A percentile compares a stretch with the other conserved stretches of the same genome.
Conservation (phyloP, 2,888 invertebrate genomes). For the Troides helena region DNA sequence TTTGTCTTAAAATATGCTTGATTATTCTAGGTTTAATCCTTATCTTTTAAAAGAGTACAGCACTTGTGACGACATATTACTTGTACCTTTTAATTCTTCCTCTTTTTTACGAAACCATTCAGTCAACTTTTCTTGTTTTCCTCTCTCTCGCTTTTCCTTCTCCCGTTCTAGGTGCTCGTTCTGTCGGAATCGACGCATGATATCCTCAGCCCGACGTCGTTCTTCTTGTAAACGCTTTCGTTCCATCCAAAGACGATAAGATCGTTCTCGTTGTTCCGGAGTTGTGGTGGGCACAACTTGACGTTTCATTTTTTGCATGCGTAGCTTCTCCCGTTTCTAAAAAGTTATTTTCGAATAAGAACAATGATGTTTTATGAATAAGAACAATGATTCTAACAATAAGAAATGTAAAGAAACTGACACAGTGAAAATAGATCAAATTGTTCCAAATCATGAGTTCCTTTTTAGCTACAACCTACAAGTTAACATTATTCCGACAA, state of each 20-base stretch:
- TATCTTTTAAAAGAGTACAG: not conserved
- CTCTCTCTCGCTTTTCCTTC: slow-evolving; percentile 55
- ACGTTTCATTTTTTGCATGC: slow-evolving; percentile 52
- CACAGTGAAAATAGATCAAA: too few species aligned
- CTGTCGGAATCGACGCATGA: slow-evolving; percentile 58
- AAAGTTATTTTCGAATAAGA: not conserved
- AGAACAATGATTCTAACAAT: too few species aligned
- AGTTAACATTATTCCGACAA: too few species aligned
- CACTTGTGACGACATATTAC: not conserved
- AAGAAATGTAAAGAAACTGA: too few species aligned
- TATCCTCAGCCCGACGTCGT: slow-evolving; percentile 63
- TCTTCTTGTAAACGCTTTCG: slow-evolving; percentile 67
- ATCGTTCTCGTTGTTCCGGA: slow-evolving; percentile 70
- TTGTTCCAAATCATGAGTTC: too few species aligned
- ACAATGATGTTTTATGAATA: not conserved
- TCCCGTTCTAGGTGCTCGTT: slow-evolving; percentile 63
- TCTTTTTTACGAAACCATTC: slow-evolving; percentile 82
- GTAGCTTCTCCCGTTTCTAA: slow-evolving; percentile 61
- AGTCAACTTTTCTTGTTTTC: slow-evolving; percentile 71
- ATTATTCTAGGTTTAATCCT: not conserved
- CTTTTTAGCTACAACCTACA: too few species aligned
- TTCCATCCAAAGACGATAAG: slow-evolving; percentile 77
- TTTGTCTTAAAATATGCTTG: too few species aligned
- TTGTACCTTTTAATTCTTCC: slow-evolving; percentile 78
- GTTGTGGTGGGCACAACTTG: slow-evolving; percentile 49